These are phyloP conservation scores for Oikopleura dioica DNA, from an alignment of 23 tunicate genomes.

Conservation along the genomic window DNA sequence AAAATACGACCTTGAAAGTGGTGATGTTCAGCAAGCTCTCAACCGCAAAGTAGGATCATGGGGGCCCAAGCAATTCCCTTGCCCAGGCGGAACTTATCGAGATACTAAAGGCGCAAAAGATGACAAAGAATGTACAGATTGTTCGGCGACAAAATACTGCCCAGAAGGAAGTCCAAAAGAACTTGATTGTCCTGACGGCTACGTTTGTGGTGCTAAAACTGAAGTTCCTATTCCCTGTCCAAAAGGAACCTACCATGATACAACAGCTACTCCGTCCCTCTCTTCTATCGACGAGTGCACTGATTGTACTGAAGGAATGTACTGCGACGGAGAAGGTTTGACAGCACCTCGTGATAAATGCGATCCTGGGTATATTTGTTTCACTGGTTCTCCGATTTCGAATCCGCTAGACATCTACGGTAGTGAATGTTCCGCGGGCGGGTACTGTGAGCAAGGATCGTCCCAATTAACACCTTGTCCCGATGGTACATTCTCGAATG, in stretches of 20 bases:
- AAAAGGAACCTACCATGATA: conserved; percentile 65
- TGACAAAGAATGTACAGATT: conserved; percentile 20
- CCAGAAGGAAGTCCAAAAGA: conserved; percentile 33
- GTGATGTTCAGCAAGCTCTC: not conserved
- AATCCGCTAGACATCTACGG: not conserved
- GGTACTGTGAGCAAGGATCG: not conserved
- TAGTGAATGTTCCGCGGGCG: conserved; percentile 1
- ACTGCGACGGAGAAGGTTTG: conserved; percentile 34
- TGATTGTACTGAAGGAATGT: conserved; percentile 61
- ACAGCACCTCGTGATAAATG: conserved; percentile 25
- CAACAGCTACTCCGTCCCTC: conserved; percentile 13
- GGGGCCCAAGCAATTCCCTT: conserved; percentile 13
- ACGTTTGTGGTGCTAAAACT: conserved; percentile 17
- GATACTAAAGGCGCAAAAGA: conserved; percentile 21
- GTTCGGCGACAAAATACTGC: conserved; percentile 56
- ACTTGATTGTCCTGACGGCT: conserved; percentile 19
- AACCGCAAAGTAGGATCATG: not conserved
- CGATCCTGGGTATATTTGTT: conserved; percentile 22
- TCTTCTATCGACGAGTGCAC: conserved; percentile 23
- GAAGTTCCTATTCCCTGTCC: conserved; percentile 57
- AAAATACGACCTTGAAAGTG: not conserved
- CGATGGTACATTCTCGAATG: not conserved
- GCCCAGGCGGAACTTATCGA: conserved; percentile 41
- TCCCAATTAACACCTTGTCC: not conserved
- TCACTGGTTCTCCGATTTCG: not conserved